phyloP scores from a whole-genome alignment of 1,140 invertebrate genomes.

The Drosophila eugracilis region DNA sequence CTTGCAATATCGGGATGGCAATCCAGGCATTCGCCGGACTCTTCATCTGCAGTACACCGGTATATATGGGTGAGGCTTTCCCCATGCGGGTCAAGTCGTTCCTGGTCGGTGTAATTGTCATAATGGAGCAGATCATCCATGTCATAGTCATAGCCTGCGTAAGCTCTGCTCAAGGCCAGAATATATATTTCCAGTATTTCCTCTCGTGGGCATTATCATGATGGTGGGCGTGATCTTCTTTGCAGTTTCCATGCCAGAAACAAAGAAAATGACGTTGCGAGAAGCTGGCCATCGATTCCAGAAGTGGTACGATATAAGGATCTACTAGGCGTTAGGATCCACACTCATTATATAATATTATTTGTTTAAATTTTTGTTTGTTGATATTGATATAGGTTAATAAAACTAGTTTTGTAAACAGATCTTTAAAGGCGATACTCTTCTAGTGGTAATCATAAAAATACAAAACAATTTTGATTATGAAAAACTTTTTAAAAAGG shows the following conservation, averaged over 20 bases:
- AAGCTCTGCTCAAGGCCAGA: not conserved
- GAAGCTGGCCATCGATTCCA: slow-evolving; percentile 57
- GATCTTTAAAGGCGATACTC: not conserved
- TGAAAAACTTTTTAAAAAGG: too few relatives aligned
- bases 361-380: not conserved
- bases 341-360: not conserved
- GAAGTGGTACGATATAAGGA: slow-evolving; percentile 27
- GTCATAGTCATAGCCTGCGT: slow-evolving; percentile 61
- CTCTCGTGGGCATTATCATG: slow-evolving; percentile 61
- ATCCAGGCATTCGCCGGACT: slow-evolving; percentile 70
- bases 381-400: slow-evolving; percentile 1
- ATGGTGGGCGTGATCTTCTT: slow-evolving; percentile 45
- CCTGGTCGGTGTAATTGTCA: slow-evolving; percentile 53
- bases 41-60: slow-evolving; percentile 54
- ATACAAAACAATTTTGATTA: too few relatives aligned
- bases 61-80: slow-evolving; percentile 71
- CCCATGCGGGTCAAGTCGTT: slow-evolving; percentile 61
- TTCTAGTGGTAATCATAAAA: not conserved
- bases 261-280: slow-evolving; percentile 46
- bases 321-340: slow-evolving; percentile 21
- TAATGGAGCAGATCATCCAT: slow-evolving; percentile 65
- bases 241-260: slow-evolving; percentile 56
- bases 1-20: slow-evolving; percentile 45
- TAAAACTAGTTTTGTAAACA: slow-evolving; percentile 1
- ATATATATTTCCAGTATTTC: slow-evolving; percentile 48